These are phyloP conservation scores for Scaptomyza flava DNA, from an alignment of 2,888 invertebrate genomes.

Conservation along the genomic window DNA sequence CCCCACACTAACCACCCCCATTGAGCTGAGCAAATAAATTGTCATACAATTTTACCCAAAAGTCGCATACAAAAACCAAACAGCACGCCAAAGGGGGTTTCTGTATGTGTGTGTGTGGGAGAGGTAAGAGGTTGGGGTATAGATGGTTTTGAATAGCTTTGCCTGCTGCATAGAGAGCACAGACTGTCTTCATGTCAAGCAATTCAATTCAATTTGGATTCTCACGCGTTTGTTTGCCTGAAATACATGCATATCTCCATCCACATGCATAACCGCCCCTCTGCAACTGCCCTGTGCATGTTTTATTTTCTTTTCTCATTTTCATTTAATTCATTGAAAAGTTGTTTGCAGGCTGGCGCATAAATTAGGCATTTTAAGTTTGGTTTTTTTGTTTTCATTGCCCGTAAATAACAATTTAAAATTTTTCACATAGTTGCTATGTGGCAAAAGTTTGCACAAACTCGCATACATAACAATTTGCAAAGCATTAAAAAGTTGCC, in stretches of 20 bases:
- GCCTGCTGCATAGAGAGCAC: constrained; percentile 47
- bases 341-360: constrained; percentile 28
- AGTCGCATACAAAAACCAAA: constrained; percentile 73
- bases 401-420: constrained; percentile 51
- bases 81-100: constrained; percentile 35
- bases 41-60: constrained; percentile 80
- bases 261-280: not conserved
- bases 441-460: constrained; percentile 34
- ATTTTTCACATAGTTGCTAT: not conserved
- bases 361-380: constrained; percentile 44
- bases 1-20: not conserved
- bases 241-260: constrained; percentile 11
- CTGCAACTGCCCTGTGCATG: constrained; percentile 12
- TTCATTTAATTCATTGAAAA: constrained; percentile 70
- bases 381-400: not conserved
- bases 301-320: constrained; percentile 68
- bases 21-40: constrained; percentile 70
- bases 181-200: constrained; percentile 76
- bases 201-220: constrained; percentile 80
- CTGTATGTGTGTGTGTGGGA: not conserved
- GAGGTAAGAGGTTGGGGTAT: not conserved
- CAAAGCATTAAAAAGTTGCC: constrained; percentile 53
- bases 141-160: constrained; percentile 6
- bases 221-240: constrained; percentile 78
- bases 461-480: constrained; percentile 57